A percentile compares a stretch with the other conserved stretches of the same genome.
Evolutionary conservation across 2,797 vertebrate species (phyloP).

Genomic region (Aeoliscus strigatus): DNA sequence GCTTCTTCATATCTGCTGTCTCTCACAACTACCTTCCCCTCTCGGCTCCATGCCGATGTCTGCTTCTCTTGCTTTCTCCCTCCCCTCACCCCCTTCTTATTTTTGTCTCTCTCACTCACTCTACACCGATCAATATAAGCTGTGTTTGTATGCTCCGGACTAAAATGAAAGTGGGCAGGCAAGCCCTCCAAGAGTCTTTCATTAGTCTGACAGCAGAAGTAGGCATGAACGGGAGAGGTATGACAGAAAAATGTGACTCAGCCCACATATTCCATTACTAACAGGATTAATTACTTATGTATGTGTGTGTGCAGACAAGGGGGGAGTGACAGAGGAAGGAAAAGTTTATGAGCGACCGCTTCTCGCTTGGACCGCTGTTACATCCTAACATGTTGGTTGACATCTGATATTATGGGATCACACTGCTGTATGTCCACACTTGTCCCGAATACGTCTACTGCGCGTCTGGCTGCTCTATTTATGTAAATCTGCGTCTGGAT

Average conservation of each 20-base stretch:
- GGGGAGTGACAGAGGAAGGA: slow-evolving; percentile 17
- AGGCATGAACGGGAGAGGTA: slow-evolving; percentile 52
- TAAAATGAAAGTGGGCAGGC: slow-evolving; percentile 62
- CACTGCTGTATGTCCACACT: slow-evolving; percentile 34
- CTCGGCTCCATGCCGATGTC: slow-evolving; percentile 10
- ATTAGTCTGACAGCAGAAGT: slow-evolving; percentile 59
- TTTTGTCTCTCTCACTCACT: too few species aligned
- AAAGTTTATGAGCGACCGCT: slow-evolving; percentile 22
- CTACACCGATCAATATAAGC: slow-evolving; percentile 53
- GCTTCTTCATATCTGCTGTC: slow-evolving; percentile 24
- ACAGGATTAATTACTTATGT: slow-evolving; percentile 65
- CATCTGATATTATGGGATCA: slow-evolving; percentile 38
- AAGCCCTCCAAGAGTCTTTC: slow-evolving; percentile 50
- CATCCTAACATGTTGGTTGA: slow-evolving; percentile 35
- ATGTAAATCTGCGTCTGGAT: slow-evolving; percentile 60
- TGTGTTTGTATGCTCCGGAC: slow-evolving; percentile 54
- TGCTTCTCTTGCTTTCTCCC: background rate
- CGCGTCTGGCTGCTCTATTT: slow-evolving; percentile 39
- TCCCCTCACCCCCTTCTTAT: slow-evolving; percentile 6
- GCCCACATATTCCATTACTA: slow-evolving; percentile 58
- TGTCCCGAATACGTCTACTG: slow-evolving; percentile 57
- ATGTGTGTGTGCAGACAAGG: slow-evolving; percentile 24
- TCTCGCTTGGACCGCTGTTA: slow-evolving; percentile 2
- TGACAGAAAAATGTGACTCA: slow-evolving; percentile 54
- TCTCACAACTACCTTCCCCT: slow-evolving; percentile 8